These are phyloP conservation scores for Metellina segmentata DNA, from an alignment of 2,888 invertebrate species.

Conservation along the genomic window DNA sequence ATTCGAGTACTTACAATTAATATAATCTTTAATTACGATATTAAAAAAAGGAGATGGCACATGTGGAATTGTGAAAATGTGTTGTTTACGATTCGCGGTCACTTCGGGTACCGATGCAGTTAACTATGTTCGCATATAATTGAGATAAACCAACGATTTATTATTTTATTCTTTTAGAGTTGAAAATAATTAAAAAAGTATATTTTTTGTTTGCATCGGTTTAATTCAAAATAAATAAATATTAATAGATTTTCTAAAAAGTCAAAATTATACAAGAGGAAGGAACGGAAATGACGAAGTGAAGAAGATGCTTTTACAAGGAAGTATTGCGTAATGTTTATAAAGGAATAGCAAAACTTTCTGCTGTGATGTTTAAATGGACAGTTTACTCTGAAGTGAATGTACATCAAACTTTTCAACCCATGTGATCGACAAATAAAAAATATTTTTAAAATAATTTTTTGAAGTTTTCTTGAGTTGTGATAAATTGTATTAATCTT, in stretches of 20 bases:
- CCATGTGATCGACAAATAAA: not conserved
- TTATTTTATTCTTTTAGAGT: too few species aligned
- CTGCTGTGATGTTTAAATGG: not conserved
- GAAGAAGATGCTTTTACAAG: constrained; percentile 4
- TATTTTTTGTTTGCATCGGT: too few species aligned
- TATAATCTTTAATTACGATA: too few species aligned
- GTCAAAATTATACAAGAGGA: not conserved
- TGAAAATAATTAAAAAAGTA: too few species aligned
- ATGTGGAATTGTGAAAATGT: too few species aligned
- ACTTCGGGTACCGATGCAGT: constrained; percentile 3
- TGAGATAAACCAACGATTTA: too few species aligned
- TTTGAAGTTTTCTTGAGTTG: constrained; percentile 5
- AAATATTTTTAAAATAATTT: not conserved
- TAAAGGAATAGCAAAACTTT: not conserved
- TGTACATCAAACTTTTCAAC: not conserved
- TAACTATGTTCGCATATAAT: too few species aligned
- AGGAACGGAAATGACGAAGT: not conserved
- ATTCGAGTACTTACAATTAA: too few species aligned
- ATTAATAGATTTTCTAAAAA: too few species aligned
- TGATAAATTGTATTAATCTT: constrained; percentile 13
- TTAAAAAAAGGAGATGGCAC: too few species aligned
- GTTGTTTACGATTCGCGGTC: constrained; percentile 2
- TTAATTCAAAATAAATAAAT: too few species aligned
- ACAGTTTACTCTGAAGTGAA: not conserved
- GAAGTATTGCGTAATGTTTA: constrained; percentile 66